A percentile compares a stretch with the other conserved stretches of the same genome.
phyloP scores from a whole-genome alignment of 1,140 invertebrate genomes.

The Maconellicoccus hirsutus region DNA sequence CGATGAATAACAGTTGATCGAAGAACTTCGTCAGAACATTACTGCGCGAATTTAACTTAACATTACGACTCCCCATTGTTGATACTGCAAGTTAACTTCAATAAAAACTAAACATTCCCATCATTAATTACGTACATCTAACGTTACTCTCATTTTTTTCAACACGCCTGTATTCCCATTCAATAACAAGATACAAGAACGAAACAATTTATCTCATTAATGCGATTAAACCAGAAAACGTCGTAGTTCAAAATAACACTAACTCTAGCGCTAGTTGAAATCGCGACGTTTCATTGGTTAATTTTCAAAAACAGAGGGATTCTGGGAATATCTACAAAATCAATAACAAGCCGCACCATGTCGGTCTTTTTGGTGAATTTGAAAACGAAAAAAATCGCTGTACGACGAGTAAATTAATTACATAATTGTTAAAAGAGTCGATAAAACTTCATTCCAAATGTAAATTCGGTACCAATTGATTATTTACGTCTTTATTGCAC shows the following conservation, averaged over 20 bases:
- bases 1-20: neutral
- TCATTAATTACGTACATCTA: neutral
- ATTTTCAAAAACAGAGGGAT: too few relatives aligned
- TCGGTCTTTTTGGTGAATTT: too few relatives aligned
- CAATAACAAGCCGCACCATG: too few relatives aligned
- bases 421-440: too few relatives aligned
- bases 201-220: conserved; percentile 9
- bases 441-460: too few relatives aligned
- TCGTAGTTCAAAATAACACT: neutral
- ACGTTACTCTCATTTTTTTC: conserved; percentile 1
- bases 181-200: conserved; percentile 4
- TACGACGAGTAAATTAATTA: too few relatives aligned
- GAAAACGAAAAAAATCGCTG: too few relatives aligned
- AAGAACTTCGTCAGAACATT: neutral
- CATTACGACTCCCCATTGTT: neutral
- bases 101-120: neutral
- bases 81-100: neutral
- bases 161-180: neutral
- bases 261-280: neutral
- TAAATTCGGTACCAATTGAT: too few relatives aligned
- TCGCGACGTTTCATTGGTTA: neutral
- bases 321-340: too few relatives aligned
- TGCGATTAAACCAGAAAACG: neutral
- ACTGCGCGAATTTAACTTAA: neutral
- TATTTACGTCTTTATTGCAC: too few relatives aligned